These are phyloP conservation scores for Phaonia tiefii DNA, from an alignment of 2,888 invertebrate species.

Conservation along the genomic window DNA sequence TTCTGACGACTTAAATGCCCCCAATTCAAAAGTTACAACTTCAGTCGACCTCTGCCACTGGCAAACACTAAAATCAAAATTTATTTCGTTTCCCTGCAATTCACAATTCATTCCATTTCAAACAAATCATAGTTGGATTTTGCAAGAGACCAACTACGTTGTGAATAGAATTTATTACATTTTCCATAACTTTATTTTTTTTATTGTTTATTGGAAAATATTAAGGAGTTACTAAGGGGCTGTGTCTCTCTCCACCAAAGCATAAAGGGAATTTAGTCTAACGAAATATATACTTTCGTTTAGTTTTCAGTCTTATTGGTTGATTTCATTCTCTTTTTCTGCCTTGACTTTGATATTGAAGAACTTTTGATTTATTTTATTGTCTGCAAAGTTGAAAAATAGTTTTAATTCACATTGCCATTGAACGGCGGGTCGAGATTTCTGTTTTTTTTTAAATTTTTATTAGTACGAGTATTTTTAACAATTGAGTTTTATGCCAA, in stretches of 20 bases:
- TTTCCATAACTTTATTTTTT: slow-evolving; percentile 64
- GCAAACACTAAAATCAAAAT: background rate
- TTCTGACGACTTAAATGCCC: no score
- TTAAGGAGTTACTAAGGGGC: slow-evolving; percentile 32
- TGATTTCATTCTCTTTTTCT: background rate
- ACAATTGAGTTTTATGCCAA: slow-evolving; percentile 74
- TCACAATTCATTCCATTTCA: slow-evolving; percentile 25
- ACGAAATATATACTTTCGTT: background rate
- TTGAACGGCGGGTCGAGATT: slow-evolving; percentile 56
- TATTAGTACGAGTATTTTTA: slow-evolving; percentile 72
- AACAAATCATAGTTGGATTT: slow-evolving; percentile 25
- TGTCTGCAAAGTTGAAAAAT: slow-evolving; percentile 65
- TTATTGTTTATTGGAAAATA: slow-evolving; percentile 59
- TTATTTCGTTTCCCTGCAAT: slow-evolving; percentile 9
- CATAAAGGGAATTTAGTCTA: background rate
- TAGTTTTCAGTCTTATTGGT: background rate
- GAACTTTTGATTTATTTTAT: slow-evolving; percentile 67
- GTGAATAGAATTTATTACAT: slow-evolving; percentile 60
- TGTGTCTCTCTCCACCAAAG: slow-evolving; percentile 14
- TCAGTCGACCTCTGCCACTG: background rate
- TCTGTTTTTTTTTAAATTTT: slow-evolving; percentile 54
- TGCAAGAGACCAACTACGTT: slow-evolving; percentile 26
- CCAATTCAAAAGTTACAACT: no score
- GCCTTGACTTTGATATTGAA: slow-evolving; percentile 55
- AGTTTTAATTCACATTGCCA: slow-evolving; percentile 70